Base-by-base conservation (phyloP, 2,888 invertebrate genomes). In the Augochlorella aurata region DNA sequence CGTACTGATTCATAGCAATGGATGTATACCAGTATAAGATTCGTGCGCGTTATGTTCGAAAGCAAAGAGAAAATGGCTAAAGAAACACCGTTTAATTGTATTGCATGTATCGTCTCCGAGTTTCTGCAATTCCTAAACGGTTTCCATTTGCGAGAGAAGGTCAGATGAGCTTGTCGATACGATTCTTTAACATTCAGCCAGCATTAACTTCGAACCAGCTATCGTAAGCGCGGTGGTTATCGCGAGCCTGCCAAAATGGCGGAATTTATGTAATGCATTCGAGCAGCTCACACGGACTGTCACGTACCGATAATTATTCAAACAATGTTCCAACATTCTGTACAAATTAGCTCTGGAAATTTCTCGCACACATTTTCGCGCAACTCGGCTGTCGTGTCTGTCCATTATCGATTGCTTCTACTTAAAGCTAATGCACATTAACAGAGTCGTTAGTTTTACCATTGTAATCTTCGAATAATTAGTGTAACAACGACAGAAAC, bases 141-240 rank as follows among this genome's bases (percentile, higher is more conserved):
- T 63, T 63, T 63, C 63, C 38, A 63, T 63, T 63, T 63, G 44
- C 18, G 63, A 63, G 63, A 38, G 63, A 63, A 63, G 63, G 63
- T 44, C 63, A 63, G 63, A 63, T 63, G 63, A 63, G 44, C 63
- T 38, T 38, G 63, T 44, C 18, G 63, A 63, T 63, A 63, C n/a
- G n/a, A 63, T 44, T 63, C 38, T 10, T 38, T 63, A 63, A 44
- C 63, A 63, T 63, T 63, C 63, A 29, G 18, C 63, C n/a, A 44
- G 63, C 63, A 63, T 63, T 63, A 38, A 10, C 29, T 63, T 63
- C 18, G 24, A 61, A 63, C 61, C 61, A 29, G 61, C 61, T 63
- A 38, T 38, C 38, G 38, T 5, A 63, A 63, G 61, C 29, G 61
- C 24, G 14, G 61, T 24, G 61, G 24, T 16, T 63, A 63, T 29